These are phyloP conservation scores for Bradysia coprophila DNA, from an alignment of 1,140 invertebrate genomes.

Conservation along the genomic window DNA sequence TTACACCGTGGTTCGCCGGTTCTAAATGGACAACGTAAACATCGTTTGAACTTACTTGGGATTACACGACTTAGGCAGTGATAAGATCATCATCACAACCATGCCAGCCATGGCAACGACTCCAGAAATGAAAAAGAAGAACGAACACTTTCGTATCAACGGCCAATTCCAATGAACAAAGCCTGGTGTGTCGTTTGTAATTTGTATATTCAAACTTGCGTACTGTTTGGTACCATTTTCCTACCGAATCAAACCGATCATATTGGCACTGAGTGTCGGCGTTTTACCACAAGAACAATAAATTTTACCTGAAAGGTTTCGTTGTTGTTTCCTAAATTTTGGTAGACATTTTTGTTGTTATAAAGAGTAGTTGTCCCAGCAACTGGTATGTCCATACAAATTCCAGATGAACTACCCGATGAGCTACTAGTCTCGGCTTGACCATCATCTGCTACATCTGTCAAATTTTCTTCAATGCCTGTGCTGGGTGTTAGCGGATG, in stretches of 20 bases:
- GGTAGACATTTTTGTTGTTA: slow-evolving; percentile 25
- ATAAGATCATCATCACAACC: slow-evolving; percentile 46
- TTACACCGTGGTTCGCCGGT: too few relatives aligned
- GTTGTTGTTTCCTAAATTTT: slow-evolving; percentile 25
- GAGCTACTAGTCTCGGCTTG: slow-evolving; percentile 14
- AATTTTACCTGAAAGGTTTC: slow-evolving; percentile 15
- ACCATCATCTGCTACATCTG: slow-evolving; percentile 5
- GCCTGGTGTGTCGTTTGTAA: slow-evolving; percentile 18
- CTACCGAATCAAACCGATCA: slow-evolving; percentile 21
- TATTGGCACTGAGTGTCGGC: too few relatives aligned
- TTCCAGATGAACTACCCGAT: slow-evolving; percentile 23
- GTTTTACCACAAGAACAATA: not conserved
- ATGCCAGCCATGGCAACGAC: slow-evolving; percentile 46
- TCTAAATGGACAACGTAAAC: too few relatives aligned
- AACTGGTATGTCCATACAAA: slow-evolving; percentile 17
- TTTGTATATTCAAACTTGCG: slow-evolving; percentile 15
- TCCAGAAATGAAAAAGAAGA: slow-evolving; percentile 47
- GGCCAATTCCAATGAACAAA: slow-evolving; percentile 71
- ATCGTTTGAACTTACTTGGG: slow-evolving; percentile 26
- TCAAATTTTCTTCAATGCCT: slow-evolving; percentile 10
- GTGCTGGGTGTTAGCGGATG: slow-evolving; percentile 26
- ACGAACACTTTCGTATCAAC: slow-evolving; percentile 46
- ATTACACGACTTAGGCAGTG: slow-evolving; percentile 49
- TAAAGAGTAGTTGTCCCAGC: slow-evolving; percentile 26
- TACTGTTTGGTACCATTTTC: slow-evolving; percentile 33